These are phyloP conservation scores for Lordiphosa clarofinis DNA, from an alignment of 1,140 invertebrate species.

Conservation along the genomic window DNA sequence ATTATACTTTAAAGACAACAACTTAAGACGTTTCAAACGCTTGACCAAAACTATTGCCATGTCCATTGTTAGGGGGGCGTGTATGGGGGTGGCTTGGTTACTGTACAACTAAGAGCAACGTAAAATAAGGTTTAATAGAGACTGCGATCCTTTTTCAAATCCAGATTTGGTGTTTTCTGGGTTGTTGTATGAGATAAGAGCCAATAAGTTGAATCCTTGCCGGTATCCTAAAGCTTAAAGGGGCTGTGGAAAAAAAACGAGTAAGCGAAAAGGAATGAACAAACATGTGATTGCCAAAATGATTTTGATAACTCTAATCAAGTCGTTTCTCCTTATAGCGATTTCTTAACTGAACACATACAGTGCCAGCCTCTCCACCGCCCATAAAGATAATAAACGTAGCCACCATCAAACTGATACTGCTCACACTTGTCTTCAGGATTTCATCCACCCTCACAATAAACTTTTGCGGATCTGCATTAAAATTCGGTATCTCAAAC, in stretches of 20 bases:
- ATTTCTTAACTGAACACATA: conserved; percentile 29
- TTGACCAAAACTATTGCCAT: no score
- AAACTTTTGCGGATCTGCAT: conserved; percentile 64
- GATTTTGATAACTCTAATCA: conserved; percentile 70
- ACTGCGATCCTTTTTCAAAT: conserved; percentile 82
- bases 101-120: conserved; percentile 65
- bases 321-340: conserved; percentile 40
- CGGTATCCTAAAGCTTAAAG: conserved; percentile 66
- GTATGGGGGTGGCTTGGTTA: conserved; percentile 21
- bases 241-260: no score
- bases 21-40: conserved; percentile 62
- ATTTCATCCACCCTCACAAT: conserved; percentile 57
- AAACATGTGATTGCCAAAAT: conserved; percentile 66
- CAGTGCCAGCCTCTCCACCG: conserved; percentile 49
- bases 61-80: conserved; percentile 24
- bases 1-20: conserved; percentile 48
- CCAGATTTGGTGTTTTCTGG: conserved; percentile 82
- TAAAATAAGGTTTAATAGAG: conserved; percentile 50
- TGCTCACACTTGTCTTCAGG: no score
- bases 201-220: conserved; percentile 75
- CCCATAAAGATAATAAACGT: conserved; percentile 37
- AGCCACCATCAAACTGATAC: conserved; percentile 16
- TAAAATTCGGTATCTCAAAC: conserved; percentile 59
- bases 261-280: no score
- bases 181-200: conserved; percentile 58